Conservation (phyloP, 2,113 vertebrate genomes). For the Vombatus ursinus region DNA sequence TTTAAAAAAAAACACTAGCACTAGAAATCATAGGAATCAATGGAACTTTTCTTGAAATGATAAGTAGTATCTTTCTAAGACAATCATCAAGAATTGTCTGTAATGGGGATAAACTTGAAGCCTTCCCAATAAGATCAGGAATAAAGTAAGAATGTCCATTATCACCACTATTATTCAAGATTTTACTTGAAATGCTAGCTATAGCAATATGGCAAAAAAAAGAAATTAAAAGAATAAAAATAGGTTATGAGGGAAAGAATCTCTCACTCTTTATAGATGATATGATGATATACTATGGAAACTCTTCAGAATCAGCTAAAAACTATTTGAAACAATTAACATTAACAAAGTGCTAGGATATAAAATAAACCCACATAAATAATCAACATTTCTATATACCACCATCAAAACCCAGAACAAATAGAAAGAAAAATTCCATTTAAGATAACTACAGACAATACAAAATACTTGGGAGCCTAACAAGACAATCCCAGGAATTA, state of each 20-base stretch:
- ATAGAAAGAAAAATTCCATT: background rate
- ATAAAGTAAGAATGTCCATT: background rate
- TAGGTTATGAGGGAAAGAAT: background rate
- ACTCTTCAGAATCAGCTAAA: background rate
- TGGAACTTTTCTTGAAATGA: background rate
- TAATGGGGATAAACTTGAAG: background rate
- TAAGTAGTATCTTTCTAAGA: background rate
- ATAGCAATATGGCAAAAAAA: no score
- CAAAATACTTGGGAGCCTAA: background rate
- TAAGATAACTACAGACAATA: background rate
- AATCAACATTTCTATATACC: background rate
- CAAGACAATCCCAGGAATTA: background rate
- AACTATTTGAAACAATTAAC: background rate
- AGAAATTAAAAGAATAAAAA: background rate
- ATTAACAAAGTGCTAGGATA: background rate
- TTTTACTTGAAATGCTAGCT: background rate
- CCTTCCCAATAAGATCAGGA: background rate
- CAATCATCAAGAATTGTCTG: background rate
- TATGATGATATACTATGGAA: background rate
- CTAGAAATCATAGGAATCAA: background rate
- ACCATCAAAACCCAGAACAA: background rate
- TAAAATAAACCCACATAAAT: background rate
- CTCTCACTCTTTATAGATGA: background rate
- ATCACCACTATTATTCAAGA: background rate
- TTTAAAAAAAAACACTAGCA: background rate